A percentile compares a stretch with the other conserved stretches of the same genome.
Conservation (phyloP, 2,113 vertebrate genomes). For the Cyphomyrus discorhynchus region DNA sequence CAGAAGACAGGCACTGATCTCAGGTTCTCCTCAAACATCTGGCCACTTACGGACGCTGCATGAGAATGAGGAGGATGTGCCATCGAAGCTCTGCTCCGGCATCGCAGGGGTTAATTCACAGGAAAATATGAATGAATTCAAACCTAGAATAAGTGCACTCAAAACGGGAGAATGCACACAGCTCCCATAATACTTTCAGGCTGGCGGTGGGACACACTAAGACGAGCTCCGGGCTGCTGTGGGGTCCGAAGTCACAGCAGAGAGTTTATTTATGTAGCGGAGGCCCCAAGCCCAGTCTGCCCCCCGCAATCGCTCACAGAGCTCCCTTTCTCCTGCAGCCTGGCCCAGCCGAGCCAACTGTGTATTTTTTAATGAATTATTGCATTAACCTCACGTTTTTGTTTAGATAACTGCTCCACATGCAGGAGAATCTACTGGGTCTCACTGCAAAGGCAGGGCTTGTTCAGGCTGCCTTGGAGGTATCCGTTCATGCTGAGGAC, state of each 20-base stretch:
- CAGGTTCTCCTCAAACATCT: slow-evolving; percentile 17
- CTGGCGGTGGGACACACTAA: slow-evolving; percentile 55
- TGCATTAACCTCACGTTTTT: slow-evolving; percentile 62
- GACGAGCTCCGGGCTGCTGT: slow-evolving; percentile 68
- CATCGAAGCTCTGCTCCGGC: not conserved
- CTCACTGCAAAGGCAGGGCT: slow-evolving; percentile 25
- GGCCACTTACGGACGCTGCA: not conserved
- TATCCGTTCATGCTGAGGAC: slow-evolving; percentile 31
- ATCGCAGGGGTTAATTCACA: not conserved
- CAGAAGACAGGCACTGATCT: not conserved
- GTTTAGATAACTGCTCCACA: slow-evolving; percentile 60
- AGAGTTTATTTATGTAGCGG: slow-evolving; percentile 74
- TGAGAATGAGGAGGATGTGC: not conserved
- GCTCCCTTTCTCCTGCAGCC: slow-evolving; percentile 58
- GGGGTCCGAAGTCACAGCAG: slow-evolving; percentile 63
- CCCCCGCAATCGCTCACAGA: slow-evolving; percentile 69
- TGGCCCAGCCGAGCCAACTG: slow-evolving; percentile 53
- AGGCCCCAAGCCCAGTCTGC: slow-evolving; percentile 62
- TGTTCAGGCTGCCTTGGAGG: slow-evolving; percentile 18
- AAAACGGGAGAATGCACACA: not conserved
- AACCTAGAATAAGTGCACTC: not conserved
- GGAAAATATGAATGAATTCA: not conserved
- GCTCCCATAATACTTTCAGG: not conserved
- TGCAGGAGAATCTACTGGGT: slow-evolving; percentile 46
- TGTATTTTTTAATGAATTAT: slow-evolving; percentile 65